These are phyloP conservation scores for Threskiornis aethiopicus DNA, from an alignment of 2,797 vertebrate species.

Conservation along the genomic window DNA sequence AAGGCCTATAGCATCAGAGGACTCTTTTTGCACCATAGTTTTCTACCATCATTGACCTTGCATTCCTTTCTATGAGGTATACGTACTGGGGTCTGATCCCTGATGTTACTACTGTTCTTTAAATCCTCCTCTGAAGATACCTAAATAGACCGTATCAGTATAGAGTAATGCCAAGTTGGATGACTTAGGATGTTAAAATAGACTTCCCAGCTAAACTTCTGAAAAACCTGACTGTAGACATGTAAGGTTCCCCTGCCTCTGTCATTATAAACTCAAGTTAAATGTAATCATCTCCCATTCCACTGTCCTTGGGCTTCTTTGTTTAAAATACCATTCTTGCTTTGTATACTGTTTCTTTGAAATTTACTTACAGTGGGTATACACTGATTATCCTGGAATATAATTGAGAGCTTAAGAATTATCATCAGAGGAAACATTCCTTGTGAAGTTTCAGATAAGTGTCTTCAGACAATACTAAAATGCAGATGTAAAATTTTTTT, in stretches of 20 bases:
- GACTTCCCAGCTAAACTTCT: background rate
- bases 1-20: background rate
- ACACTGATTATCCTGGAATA: background rate
- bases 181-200: background rate
- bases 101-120: background rate
- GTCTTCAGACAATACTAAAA: background rate
- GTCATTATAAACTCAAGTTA: background rate
- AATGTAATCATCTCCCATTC: background rate
- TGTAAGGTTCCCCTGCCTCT: background rate
- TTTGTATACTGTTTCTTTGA: background rate
- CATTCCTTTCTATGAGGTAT: background rate
- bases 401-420: background rate
- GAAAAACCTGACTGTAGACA: background rate
- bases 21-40: background rate
- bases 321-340: background rate
- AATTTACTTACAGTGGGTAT: background rate
- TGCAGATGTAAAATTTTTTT: background rate
- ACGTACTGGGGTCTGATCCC: background rate
- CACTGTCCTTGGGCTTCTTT: background rate
- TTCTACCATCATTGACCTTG: background rate
- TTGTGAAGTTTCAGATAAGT: background rate
- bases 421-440: background rate
- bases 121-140: background rate
- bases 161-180: background rate
- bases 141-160: accelerated